Evolutionary conservation across 2,113 vertebrate genomes (phyloP), one percentile per base, ranked within the genome.

Genomic region (Nycticryphes semicollaris): DNA sequence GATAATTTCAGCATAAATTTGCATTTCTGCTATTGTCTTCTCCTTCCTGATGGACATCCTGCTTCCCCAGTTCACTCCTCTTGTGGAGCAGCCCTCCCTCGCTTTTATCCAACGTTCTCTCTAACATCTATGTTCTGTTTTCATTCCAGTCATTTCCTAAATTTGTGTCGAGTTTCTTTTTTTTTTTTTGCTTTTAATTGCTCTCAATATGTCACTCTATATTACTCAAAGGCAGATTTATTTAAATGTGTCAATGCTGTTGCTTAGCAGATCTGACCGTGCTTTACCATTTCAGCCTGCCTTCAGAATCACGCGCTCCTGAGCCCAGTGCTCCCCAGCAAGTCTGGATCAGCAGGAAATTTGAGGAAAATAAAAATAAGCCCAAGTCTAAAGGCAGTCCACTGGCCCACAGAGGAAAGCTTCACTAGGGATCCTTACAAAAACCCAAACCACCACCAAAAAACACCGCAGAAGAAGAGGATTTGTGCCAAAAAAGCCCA

Each of bases 161-260:
- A 96, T 95, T 72, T 92, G 86, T 90, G 80, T 69, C 2, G 23
- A n/a, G 59, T 57, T 87, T 28, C 28, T 48, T 20, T n/a, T 41
- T 24, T 72, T 85, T 96, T 21, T 24, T 72, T 85, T 96, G 9
- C 93, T 92, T 95, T 51, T 67, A 96, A 95, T 96, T 96, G 96
- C 92, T 96, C 96, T 92, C 96, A 94, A 96, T 96, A 93, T 95
- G 96, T 95, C 96, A 96, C 95, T 93, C 88, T 41, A 43, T 75
- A 95, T 96, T 96, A 97, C 90, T 95, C 95, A 92, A 89, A 80
- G 50, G 80, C 90, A 95, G 86, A 95, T 91, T 78, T 87, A 94
- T 89, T 93, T 94, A 84, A 96, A 97, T 10, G 74, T 95, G 96
- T 96, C 92, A 81, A 82, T 84, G 94, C 94, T 96, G 96, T 94